Conservation (phyloP, 2,888 invertebrate genomes). For the Nemapogon koenigi region DNA sequence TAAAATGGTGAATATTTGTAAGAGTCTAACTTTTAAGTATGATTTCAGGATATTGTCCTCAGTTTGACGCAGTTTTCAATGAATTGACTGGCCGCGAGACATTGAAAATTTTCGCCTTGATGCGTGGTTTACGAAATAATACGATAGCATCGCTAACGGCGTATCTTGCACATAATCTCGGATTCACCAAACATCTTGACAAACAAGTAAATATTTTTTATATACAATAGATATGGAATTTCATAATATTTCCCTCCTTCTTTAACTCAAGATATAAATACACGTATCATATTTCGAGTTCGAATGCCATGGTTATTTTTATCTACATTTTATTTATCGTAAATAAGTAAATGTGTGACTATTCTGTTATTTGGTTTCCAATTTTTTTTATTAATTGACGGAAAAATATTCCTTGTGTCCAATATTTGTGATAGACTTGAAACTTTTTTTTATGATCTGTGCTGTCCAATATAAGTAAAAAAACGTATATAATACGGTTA, state of each 20-base stretch:
- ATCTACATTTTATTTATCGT: too few species aligned
- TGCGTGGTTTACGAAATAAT: slow-evolving; percentile 64
- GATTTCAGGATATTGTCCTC: slow-evolving; percentile 72
- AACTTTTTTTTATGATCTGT: too few species aligned
- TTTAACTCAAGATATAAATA: too few species aligned
- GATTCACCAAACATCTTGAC: slow-evolving; percentile 68
- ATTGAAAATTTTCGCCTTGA: slow-evolving; percentile 67
- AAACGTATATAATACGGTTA: neutral
- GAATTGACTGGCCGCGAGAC: slow-evolving; percentile 76
- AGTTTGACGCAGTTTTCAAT: slow-evolving; percentile 76
- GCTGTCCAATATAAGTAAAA: neutral
- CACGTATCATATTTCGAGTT: too few species aligned
- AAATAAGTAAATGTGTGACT: too few species aligned
- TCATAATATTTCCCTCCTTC: neutral
- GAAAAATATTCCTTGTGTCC: too few species aligned
- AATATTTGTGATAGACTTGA: too few species aligned
- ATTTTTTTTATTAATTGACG: too few species aligned
- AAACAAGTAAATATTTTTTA: slow-evolving; percentile 45
- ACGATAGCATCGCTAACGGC: slow-evolving; percentile 34
- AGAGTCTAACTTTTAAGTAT: too few species aligned
- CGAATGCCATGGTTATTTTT: too few species aligned
- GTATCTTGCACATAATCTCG: slow-evolving; percentile 59
- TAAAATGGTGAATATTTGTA: too few species aligned
- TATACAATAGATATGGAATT: neutral
- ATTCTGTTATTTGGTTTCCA: too few species aligned